Percentiles rank a stretch among this genome's conserved stretches.
These are phyloP conservation scores for Halocaridina rubra DNA, from an alignment of 2,888 invertebrate species.

Conservation along the genomic window DNA sequence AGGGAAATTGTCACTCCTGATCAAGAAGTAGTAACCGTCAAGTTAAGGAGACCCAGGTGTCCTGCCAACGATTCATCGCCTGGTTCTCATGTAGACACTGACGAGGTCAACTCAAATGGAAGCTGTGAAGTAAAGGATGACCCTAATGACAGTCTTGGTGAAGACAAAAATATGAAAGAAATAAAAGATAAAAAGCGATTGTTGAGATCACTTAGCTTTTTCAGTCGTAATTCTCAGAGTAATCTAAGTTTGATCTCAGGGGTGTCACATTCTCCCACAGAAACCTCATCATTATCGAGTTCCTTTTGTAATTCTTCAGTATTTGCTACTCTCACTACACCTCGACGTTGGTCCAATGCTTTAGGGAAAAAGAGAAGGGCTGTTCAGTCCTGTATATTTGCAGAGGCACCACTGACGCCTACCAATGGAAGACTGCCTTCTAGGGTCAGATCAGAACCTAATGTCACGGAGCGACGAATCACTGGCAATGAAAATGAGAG, in stretches of 20 bases:
- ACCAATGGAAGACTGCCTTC: not conserved
- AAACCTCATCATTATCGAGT: not conserved
- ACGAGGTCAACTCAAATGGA: too few relatives aligned
- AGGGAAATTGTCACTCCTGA: not conserved
- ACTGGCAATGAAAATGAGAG: not conserved
- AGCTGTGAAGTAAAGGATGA: not conserved
- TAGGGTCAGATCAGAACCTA: constrained; percentile 23
- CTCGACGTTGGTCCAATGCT: constrained; percentile 18
- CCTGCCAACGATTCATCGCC: not conserved
- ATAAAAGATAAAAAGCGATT: constrained; percentile 15
- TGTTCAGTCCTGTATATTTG: constrained; percentile 40
- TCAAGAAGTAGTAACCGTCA: not conserved
- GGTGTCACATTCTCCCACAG: not conserved
- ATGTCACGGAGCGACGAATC: not conserved
- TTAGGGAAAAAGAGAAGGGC: constrained; percentile 1
- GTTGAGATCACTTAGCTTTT: constrained; percentile 19
- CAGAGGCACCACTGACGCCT: not conserved
- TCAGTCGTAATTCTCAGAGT: not conserved
- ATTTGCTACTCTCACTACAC: not conserved
- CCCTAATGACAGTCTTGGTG: not conserved
- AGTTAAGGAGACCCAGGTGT: not conserved
- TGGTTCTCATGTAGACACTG: not conserved
- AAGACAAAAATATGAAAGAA: constrained; percentile 1
- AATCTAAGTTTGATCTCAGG: not conserved
- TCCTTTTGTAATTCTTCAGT: not conserved